Evolutionary conservation across 2,888 invertebrate species (phyloP).

Genomic region (Tetanocera ferruginea): DNA sequence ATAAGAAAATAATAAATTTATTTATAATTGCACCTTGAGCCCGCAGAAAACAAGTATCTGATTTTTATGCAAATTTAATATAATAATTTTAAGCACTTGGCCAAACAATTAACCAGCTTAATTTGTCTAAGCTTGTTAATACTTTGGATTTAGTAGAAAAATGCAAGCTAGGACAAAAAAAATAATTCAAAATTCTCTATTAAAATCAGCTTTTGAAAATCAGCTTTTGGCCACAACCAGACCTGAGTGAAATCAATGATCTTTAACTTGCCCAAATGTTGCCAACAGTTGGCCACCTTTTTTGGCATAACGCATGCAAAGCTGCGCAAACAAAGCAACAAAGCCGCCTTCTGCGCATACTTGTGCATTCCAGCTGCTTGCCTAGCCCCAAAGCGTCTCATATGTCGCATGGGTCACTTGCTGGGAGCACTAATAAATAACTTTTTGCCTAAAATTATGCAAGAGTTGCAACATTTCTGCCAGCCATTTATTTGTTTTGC

Average conservation of each 20-base stretch:
- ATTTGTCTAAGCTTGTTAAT: too few species aligned
- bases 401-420: constrained; percentile 8
- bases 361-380: constrained; percentile 10
- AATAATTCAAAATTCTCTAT: too few species aligned
- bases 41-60: too few species aligned
- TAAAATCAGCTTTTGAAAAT: not conserved
- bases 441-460: not conserved
- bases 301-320: not conserved
- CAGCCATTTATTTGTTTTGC: too few species aligned
- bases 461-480: too few species aligned
- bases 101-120: not conserved
- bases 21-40: too few species aligned
- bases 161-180: too few species aligned
- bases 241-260: not conserved
- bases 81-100: not conserved
- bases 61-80: too few species aligned
- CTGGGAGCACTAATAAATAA: not conserved
- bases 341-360: not conserved
- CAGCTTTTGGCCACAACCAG: not conserved
- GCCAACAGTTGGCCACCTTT: not conserved
- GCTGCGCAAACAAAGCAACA: not conserved
- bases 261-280: constrained; percentile 3
- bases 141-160: too few species aligned
- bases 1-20: too few species aligned
- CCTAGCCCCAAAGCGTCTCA: not conserved